A percentile compares a stretch with the other conserved stretches of the same genome.
These are phyloP conservation scores for Pterostichus madidus DNA, from an alignment of 2,888 invertebrate genomes.

Conservation along the genomic window DNA sequence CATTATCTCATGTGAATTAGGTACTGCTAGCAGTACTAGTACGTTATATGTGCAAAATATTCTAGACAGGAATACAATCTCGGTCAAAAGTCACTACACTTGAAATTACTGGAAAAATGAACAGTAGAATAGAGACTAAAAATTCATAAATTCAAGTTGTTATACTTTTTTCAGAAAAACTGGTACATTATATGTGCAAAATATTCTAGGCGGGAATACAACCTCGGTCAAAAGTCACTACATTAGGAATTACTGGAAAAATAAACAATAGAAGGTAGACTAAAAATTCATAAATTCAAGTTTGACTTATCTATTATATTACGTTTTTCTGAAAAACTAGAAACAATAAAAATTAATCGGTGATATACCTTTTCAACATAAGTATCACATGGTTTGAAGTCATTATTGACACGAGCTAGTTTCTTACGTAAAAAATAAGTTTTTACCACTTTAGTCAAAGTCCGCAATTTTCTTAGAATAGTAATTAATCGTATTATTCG, in stretches of 20 bases:
- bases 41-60: background rate
- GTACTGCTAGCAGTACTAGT: background rate
- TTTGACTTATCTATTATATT: background rate
- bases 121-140: background rate
- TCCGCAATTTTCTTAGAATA: background rate
- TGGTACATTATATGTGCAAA: background rate
- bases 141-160: too few relatives aligned
- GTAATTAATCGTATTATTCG: background rate
- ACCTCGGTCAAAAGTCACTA: constrained; percentile 10
- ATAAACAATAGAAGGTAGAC: background rate
- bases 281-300: background rate
- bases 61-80: background rate
- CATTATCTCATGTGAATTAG: background rate
- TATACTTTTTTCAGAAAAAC: too few relatives aligned
- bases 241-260: background rate
- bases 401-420: background rate
- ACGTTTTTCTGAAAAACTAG: background rate
- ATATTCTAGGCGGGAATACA: background rate
- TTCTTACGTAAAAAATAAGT: background rate
- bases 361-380: background rate
- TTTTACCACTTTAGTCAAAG: background rate
- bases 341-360: background rate
- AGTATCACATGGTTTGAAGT: background rate
- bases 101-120: background rate
- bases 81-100: constrained; percentile 15